Percentiles rank a stretch among this genome's conserved stretches.
Evolutionary conservation across 2,797 vertebrate genomes (phyloP).

Genomic region (Urocyon cinereoargenteus): DNA sequence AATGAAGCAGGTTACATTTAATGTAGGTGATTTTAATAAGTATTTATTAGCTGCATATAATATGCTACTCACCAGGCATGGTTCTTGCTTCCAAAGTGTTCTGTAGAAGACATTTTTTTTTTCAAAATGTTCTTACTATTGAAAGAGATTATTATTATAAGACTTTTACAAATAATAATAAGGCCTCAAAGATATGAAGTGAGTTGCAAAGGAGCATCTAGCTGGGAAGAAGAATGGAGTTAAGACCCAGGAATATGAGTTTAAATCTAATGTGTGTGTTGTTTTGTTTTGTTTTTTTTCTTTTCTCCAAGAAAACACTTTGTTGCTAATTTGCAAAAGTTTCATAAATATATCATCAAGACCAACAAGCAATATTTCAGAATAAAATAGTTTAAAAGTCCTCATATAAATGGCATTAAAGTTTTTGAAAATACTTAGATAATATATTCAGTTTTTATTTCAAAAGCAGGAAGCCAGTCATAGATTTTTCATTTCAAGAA

Average conservation of each 20-base stretch:
- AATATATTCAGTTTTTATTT: not conserved
- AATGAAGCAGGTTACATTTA: not conserved
- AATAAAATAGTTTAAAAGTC: not conserved
- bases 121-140: not conserved
- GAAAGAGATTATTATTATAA: not conserved
- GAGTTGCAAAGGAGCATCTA: not conserved
- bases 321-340: not conserved
- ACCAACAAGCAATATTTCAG: not conserved
- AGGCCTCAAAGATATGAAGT: not conserved
- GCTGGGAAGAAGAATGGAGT: not conserved
- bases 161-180: not conserved
- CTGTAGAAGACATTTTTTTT: not conserved
- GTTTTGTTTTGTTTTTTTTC: not conserved
- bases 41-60: not conserved
- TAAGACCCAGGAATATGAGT: not conserved
- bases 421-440: not conserved
- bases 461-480: not conserved
- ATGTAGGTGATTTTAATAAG: not conserved
- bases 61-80: not conserved
- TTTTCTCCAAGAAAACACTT: not conserved
- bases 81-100: not conserved
- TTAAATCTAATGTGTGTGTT: not conserved
- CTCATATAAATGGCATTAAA: not conserved
- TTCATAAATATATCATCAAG: not conserved
- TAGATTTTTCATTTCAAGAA: not conserved